Evolutionary conservation across 2,888 invertebrate genomes (phyloP).

Genomic region (Thymelicus acteon): DNA sequence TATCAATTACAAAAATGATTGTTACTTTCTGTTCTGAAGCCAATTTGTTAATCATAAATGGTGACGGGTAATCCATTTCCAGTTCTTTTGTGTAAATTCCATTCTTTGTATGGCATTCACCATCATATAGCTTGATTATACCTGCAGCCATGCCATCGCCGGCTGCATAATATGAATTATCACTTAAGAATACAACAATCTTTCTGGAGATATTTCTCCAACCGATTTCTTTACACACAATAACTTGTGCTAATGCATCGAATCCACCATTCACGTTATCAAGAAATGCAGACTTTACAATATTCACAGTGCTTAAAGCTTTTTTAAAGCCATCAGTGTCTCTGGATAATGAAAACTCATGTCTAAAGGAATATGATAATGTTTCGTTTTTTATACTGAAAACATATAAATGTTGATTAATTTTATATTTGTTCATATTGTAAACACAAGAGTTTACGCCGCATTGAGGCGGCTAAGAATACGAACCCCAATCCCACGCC

Average conservation of each 20-base stretch:
- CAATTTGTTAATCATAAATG: constrained; percentile 86
- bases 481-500: too few relatives aligned
- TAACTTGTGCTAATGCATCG: constrained; percentile 92
- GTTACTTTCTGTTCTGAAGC: constrained; percentile 56
- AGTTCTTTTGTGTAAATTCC: constrained; percentile 82
- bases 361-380: constrained; percentile 89
- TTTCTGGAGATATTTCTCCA: constrained; percentile 92
- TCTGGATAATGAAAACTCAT: constrained; percentile 87
- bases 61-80: constrained; percentile 91
- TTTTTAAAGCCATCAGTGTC: constrained; percentile 76
- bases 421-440: neutral
- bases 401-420: constrained; percentile 25
- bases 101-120: constrained; percentile 86
- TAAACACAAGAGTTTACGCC: too few relatives aligned
- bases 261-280: constrained; percentile 92
- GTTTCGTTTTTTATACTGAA: constrained; percentile 47
- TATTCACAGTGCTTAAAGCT: constrained; percentile 59
- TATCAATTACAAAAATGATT: constrained; percentile 54
- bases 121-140: constrained; percentile 89
- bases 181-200: constrained; percentile 91
- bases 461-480: too few relatives aligned
- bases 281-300: constrained; percentile 75
- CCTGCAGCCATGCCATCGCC: constrained; percentile 89
- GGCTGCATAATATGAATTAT: constrained; percentile 90
- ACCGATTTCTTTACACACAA: constrained; percentile 88